Percentiles rank a stretch among this genome's conserved stretches.
These are phyloP conservation scores for Cossypha caffra DNA, from an alignment of 2,797 vertebrate species.

Conservation along the genomic window DNA sequence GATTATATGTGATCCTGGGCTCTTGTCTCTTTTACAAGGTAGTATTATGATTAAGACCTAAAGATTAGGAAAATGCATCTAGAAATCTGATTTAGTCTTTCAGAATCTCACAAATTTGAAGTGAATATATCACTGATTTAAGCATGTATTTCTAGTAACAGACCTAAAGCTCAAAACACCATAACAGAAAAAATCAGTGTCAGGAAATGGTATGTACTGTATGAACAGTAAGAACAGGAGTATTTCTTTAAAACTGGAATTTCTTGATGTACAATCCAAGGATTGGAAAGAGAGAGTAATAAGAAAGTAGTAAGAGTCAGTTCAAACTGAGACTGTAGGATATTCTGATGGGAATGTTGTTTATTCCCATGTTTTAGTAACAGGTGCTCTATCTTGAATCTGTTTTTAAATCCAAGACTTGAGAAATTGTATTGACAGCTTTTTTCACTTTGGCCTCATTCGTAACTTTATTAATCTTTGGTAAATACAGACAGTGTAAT, in stretches of 20 bases:
- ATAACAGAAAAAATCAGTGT: background rate
- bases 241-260: background rate
- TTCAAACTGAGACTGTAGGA: background rate
- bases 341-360: background rate
- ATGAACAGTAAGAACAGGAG: background rate
- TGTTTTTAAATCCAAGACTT: background rate
- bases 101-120: background rate
- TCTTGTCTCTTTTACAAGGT: constrained; percentile 98
- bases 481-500: background rate
- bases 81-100: background rate
- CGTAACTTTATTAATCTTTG: background rate
- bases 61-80: background rate
- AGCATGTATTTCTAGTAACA: background rate
- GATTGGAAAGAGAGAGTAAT: background rate
- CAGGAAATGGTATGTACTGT: background rate
- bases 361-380: background rate
- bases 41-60: constrained; percentile 1
- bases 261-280: background rate
- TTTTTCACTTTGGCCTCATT: background rate
- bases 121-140: background rate
- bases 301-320: background rate
- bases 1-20: constrained; percentile 90
- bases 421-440: background rate
- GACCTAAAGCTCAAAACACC: background rate
- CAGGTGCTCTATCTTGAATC: background rate